Base-by-base conservation (phyloP, 2,113 vertebrate genomes). In the Dipodomys stephensi region DNA sequence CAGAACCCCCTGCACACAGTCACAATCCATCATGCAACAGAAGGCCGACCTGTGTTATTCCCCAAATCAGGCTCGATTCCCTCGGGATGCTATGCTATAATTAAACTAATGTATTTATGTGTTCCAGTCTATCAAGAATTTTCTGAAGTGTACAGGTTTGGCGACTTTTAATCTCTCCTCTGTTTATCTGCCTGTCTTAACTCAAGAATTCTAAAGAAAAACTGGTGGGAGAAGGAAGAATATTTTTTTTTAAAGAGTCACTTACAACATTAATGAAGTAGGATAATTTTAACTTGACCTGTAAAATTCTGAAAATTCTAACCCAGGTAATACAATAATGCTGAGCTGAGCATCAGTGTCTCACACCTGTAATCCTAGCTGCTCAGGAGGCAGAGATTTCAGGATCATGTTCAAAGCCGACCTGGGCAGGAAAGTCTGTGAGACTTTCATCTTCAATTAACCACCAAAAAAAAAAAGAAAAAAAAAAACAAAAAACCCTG, bases 281-380 rank as follows among this genome's bases (percentile, higher is more conserved):
- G 60, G 64, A 74, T 62, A n/a, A 80, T n/a, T 93, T 79, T 76
- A 71, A 74, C 87, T 7, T 87, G 68, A 39, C 44, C 30, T 90
- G 30, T 84, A 92, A 71, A 27, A 82, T 76, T 83, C 87, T 28
- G 77, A 84, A 79, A 69, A 9, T 62, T 62, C 83, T 72, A 35
- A 89, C 28, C 44, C 32, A 60, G 28, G 13, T 22, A 7, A 39
- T 15, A 25, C 9, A 62, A 6, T 65, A 57, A 57, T 57, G 53
- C 53, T 57, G 53, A 57, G 53, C 53, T 57, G 53, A 18, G 53
- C 53, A 3, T 13, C 53, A 57, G 4, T 57, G 53, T 11, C 15
- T 16, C 15, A 57, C 15, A 13, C 53, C 53, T 57, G 15, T 13
- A 57, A 57, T 57, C 53, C 53, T 16, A 57, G 53, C 53, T 57